A percentile compares a stretch with the other conserved stretches of the same genome.
Evolutionary conservation across 2,797 vertebrate species (phyloP).

Genomic region (Acanthiza pusilla): DNA sequence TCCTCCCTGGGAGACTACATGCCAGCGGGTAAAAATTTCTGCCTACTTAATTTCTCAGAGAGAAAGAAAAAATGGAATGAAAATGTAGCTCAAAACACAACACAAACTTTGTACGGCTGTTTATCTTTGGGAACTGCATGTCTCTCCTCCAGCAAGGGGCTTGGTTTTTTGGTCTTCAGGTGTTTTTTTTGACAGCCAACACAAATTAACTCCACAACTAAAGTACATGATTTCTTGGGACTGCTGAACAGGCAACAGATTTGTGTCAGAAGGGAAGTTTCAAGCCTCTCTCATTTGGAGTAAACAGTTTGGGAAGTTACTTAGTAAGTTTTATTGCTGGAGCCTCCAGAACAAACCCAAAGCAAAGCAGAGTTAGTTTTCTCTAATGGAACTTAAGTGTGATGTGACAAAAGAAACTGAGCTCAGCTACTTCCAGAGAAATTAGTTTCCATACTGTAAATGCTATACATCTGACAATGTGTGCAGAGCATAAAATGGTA

Average conservation of each 20-base stretch:
- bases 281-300: neutral
- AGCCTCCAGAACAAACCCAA: neutral
- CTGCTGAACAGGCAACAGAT: neutral
- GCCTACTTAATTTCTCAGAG: neutral
- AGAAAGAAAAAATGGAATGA: neutral
- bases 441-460: neutral
- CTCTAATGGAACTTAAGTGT: neutral
- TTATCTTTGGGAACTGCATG: neutral
- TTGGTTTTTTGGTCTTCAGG: neutral
- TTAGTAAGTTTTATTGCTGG: neutral
- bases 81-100: neutral
- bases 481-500: neutral
- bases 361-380: neutral
- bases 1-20: neutral
- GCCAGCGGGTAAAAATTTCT: slow-evolving; percentile 1
- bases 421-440: neutral
- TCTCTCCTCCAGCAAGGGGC: neutral
- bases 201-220: neutral
- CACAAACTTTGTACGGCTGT: accelerated
- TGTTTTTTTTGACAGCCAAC: neutral
- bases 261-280: neutral
- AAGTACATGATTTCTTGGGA: neutral
- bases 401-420: neutral
- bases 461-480: neutral
- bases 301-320: neutral